Base-by-base conservation (phyloP, 1,140 invertebrate species). In the Sminthurides bifidus region DNA sequence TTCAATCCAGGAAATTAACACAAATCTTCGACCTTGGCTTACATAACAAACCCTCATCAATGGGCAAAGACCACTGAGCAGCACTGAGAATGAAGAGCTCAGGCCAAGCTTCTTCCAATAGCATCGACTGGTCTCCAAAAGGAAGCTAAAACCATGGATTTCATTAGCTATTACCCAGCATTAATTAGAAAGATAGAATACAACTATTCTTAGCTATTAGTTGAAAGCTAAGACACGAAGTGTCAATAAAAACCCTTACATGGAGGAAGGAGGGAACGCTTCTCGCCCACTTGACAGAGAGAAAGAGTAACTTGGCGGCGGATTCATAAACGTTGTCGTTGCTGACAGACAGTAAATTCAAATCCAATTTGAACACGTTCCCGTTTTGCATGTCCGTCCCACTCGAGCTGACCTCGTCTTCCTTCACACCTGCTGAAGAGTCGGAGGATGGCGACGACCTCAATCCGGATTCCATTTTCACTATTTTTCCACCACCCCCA, bases 31-130 rank as follows among this genome's bases (percentile, higher is more conserved):
- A 37, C 33, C 33, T 17, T 37, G n/a, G 24, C 6, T 10, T 29
- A 46, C 46, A 5, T 17, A 49, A 8, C 10, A 49, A 21, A 81
- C 81, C 77, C 75, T 85, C 81, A 49, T 85, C 80, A 10, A 88
- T 76, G 2, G 79, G 77, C 52, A 87, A 76, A 14, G 79, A 77
- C 79, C 83, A 85, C 66, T 90, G 85, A 0, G 85, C 82, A 2
- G 85, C 81, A 21, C 81, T 86, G 3, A 91, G 68, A 0, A 91
- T 75, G 66, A 90, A 91, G n/a, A 92, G 69, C 65, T 90, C 86
- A 58, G 79, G 80, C 87, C 88, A 92, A 21, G 82, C 79, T 62
- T 82, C 81, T 57, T 85, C 81, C 33, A 91, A 70, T 12, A 92
- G 72, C 38, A 79, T 73, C 1, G 77, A 76, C 67, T 88, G 84